Percentiles rank a stretch among this genome's conserved stretches.
Conservation (phyloP, 2,113 vertebrate genomes). For the Poecile atricapillus region DNA sequence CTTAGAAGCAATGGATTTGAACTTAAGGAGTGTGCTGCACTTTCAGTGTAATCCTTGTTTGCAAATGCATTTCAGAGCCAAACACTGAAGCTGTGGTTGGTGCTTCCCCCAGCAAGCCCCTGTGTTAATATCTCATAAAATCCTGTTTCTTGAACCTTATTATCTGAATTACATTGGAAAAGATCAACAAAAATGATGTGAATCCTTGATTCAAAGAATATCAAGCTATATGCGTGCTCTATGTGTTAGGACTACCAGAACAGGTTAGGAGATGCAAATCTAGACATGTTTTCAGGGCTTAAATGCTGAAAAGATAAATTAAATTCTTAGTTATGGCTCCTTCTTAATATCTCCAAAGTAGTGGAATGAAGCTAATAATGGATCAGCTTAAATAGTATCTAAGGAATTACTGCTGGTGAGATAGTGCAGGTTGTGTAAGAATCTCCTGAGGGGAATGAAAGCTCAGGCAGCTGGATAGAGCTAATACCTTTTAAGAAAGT, state of each 20-base stretch:
- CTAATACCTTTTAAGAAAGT: background rate
- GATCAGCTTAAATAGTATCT: background rate
- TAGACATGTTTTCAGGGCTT: background rate
- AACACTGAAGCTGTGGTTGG: background rate
- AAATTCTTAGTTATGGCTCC: slow-evolving; percentile 16
- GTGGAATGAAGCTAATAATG: background rate
- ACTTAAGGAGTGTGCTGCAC: background rate
- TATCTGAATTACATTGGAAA: background rate
- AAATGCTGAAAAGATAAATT: slow-evolving; percentile 1
- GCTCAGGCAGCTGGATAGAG: background rate
- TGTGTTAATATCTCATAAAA: background rate
- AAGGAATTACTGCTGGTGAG: slow-evolving; percentile 21
- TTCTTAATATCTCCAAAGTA: background rate
- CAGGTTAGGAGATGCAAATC: background rate
- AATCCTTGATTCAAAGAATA: background rate
- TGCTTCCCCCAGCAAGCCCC: background rate
- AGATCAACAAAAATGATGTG: background rate
- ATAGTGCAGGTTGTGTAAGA: background rate
- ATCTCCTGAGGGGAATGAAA: background rate
- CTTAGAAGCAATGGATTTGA: background rate
- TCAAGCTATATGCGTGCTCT: background rate
- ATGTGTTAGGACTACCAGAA: background rate
- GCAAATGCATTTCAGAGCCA: background rate
- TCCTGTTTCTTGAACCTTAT: background rate
- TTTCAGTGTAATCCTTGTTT: background rate